Evolutionary conservation across 2,888 invertebrate species (phyloP).

Genomic region (Encarsia formosa): DNA sequence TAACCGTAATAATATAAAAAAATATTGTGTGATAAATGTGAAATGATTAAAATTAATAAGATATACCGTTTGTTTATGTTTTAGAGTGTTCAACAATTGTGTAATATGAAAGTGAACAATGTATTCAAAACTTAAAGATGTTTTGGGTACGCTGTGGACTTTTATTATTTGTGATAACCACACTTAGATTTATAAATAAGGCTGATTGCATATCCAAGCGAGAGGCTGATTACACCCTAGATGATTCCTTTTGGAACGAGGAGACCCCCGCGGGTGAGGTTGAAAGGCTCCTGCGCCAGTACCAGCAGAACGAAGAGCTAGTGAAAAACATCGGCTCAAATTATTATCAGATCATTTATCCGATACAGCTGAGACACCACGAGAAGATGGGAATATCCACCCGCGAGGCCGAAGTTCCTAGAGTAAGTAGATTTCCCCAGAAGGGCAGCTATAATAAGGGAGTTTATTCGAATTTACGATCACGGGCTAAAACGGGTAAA

Average conservation of each 20-base stretch:
- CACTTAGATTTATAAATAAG: conserved; percentile 49
- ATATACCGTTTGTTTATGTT: conserved; percentile 25
- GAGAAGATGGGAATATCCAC: conserved; percentile 95
- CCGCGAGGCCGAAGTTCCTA: conserved; percentile 81
- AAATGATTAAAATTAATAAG: not conserved
- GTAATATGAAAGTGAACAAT: conserved; percentile 51
- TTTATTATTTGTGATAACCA: conserved; percentile 50
- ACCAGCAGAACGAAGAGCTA: conserved; percentile 88
- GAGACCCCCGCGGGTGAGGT: conserved; percentile 89
- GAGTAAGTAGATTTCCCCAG: conserved; percentile 60
- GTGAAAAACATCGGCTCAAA: conserved; percentile 86
- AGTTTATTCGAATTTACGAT: conserved; percentile 53
- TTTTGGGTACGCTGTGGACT: conserved; percentile 51
- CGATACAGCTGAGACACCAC: conserved; percentile 89
- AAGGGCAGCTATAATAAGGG: conserved; percentile 52
- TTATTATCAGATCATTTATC: conserved; percentile 92
- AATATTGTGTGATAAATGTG: not conserved
- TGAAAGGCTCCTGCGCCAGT: conserved; percentile 84
- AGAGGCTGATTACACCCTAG: conserved; percentile 90
- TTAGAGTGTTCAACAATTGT: conserved; percentile 47
- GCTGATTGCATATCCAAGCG: no score
- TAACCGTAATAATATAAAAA: not conserved
- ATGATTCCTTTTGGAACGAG: conserved; percentile 91
- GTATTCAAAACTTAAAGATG: conserved; percentile 52
- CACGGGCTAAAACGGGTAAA: conserved; percentile 76